These are phyloP conservation scores for Chromis chromis DNA, from an alignment of 2,797 vertebrate genomes.

Conservation along the genomic window DNA sequence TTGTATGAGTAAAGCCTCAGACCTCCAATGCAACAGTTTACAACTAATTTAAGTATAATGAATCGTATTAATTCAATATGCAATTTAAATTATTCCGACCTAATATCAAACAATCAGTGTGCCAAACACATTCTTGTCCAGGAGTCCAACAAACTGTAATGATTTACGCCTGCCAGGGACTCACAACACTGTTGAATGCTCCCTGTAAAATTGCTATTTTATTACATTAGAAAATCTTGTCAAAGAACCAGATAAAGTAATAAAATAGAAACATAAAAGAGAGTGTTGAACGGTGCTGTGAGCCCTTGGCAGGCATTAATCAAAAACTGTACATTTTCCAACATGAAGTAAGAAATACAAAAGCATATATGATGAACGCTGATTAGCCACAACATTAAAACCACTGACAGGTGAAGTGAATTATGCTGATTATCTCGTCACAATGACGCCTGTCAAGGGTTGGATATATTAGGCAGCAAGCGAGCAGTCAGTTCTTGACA, in stretches of 20 bases:
- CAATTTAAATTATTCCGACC: neutral
- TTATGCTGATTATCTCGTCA: no score
- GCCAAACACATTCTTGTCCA: neutral
- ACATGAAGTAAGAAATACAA: neutral
- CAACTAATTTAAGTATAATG: neutral
- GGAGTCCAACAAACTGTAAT: neutral
- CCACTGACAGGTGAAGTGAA: no score
- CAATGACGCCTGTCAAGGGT: no score
- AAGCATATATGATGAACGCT: conserved; percentile 7
- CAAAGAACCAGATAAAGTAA: neutral
- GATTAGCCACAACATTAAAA: no score
- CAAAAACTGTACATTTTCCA: neutral
- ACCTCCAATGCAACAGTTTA: neutral
- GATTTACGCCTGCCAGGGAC: conserved; percentile 5
- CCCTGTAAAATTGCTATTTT: neutral
- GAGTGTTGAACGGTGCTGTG: neutral
- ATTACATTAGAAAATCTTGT: conserved; percentile 6
- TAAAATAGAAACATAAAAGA: neutral
- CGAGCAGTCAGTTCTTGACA: no score
- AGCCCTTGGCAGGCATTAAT: conserved; percentile 6
- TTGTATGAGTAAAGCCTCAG: neutral
- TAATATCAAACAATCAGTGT: neutral
- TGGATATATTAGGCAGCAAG: no score
- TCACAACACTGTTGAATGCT: neutral
- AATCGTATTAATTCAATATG: neutral